Evolutionary conservation across 2,113 vertebrate species (phyloP).

Genomic region (Micronycteris hirsuta): DNA sequence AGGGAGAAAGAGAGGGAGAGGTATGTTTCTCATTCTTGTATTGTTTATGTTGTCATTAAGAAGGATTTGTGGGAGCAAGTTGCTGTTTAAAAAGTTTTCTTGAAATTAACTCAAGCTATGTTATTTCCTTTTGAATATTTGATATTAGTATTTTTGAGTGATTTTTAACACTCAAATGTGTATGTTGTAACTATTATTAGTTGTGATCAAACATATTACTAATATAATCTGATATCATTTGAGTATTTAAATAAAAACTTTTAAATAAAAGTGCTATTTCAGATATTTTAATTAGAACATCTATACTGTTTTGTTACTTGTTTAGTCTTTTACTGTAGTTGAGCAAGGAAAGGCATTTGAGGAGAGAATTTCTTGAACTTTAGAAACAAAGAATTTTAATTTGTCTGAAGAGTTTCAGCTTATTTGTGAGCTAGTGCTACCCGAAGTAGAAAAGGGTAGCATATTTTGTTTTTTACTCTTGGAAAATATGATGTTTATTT

Average conservation of each 20-base stretch:
- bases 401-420: not conserved
- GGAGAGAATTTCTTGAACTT: not conserved
- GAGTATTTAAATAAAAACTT: not conserved
- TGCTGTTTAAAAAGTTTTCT: not conserved
- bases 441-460: not conserved
- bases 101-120: not conserved
- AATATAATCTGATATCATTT: not conserved
- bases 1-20: no score
- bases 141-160: not conserved
- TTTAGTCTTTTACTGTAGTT: not conserved
- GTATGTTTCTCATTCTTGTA: not conserved
- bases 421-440: not conserved
- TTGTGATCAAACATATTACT: not conserved
- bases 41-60: not conserved
- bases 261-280: not conserved
- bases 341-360: not conserved
- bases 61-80: not conserved
- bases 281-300: not conserved
- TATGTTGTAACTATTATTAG: not conserved
- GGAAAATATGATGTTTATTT: not conserved
- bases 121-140: not conserved
- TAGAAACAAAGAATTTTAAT: slow-evolving; percentile 3
- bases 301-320: not conserved
- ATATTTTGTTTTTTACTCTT: slow-evolving; percentile 38
- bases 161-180: not conserved